Base-by-base conservation (phyloP, 2,113 vertebrate species). In the Ramphastos sulfuratus region DNA sequence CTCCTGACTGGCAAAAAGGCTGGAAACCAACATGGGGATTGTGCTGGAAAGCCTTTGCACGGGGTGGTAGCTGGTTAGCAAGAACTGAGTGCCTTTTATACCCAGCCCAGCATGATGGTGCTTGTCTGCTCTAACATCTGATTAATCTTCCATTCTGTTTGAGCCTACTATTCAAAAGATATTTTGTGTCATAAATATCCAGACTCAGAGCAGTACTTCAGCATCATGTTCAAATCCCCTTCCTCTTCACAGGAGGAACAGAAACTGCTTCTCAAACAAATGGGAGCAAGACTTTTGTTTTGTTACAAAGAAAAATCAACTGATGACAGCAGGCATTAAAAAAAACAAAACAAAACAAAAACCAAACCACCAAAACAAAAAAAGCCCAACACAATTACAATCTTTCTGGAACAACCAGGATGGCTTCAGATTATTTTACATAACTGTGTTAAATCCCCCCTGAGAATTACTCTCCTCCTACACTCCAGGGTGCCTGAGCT, bases 391-490 rank as follows among this genome's bases (percentile, higher is more conserved):
- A 25, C 56, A 84, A 91, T 93, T 92, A 89, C 42, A 91, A 90
- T 92, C 80, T 95, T 93, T 93, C 89, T 95, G 92, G 89, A 95
- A 82, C 73, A 89, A 90, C 64, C 67, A 74, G 84, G 55, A 94
- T 92, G 79, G 85, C 86, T 96, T 96, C 86, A 95, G 92, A 95
- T 96, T 95, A 94, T 95, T 97, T 96, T 96, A 96, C 84, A 96
- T 96, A 96, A 96, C 94, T 89, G 72, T 83, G 91, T 95, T 96
- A 96, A 97, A 95, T 96, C 93, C 78, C 92, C 67, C 61, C 67
- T 72, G 87, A 89, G 94, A 97, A 93, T 92, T 91, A 94, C 93
- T 95, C 1, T 30, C 96, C 91, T 96, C 95, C 96, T 90, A 96
- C 93, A 76, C 95, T 82, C 80, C 91, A 72, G 96, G 87, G 87